Evolutionary conservation across 2,113 vertebrate genomes (phyloP).

Genomic region (Syngnathus typhle): DNA sequence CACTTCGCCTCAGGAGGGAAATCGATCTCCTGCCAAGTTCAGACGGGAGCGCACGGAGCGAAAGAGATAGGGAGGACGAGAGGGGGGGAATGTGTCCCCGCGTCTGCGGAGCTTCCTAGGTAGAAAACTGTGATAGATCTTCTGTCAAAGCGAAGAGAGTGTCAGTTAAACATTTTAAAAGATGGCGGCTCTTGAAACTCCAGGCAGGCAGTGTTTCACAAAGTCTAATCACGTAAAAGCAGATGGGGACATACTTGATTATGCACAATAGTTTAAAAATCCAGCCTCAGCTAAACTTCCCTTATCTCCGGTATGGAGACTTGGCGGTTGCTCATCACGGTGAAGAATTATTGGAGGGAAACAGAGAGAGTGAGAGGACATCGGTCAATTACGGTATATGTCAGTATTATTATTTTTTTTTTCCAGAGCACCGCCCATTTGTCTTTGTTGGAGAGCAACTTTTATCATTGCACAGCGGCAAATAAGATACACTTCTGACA

Average conservation of each 20-base stretch:
- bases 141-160: conserved; percentile 47
- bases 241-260: conserved; percentile 16
- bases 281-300: conserved; percentile 16
- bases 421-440: neutral
- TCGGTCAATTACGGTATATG: neutral
- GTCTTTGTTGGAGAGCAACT: neutral
- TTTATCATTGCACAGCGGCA: too few relatives aligned
- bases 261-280: conserved; percentile 18
- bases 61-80: conserved; percentile 26
- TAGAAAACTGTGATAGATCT: conserved; percentile 59
- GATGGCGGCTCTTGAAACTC: conserved; percentile 24
- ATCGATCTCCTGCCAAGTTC: conserved; percentile 64
- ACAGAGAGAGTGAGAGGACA: neutral
- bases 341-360: neutral
- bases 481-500: too few relatives aligned
- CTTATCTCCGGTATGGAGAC: neutral
- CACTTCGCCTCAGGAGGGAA: conserved; percentile 58
- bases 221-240: conserved; percentile 41
- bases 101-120: conserved; percentile 56
- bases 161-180: conserved; percentile 48
- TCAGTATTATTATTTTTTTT: neutral
- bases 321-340: conserved; percentile 15
- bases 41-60: conserved; percentile 28
- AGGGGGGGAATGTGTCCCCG: conserved; percentile 17
- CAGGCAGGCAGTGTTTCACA: conserved; percentile 25